phyloP scores from a whole-genome alignment of 2,888 invertebrate genomes.

The Allolobophora icterica region DNA sequence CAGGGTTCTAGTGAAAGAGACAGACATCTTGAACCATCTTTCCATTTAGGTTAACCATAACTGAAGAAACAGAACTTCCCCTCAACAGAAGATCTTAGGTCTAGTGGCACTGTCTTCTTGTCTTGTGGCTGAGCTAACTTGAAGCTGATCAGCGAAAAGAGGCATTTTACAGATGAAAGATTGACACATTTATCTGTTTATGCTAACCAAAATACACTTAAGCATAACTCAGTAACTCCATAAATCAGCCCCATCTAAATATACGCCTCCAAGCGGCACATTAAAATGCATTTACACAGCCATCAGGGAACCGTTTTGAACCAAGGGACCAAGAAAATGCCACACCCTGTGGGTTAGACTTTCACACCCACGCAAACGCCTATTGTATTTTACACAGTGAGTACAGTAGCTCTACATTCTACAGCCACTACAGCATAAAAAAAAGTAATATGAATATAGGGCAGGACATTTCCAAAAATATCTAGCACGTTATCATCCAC shows the following conservation, averaged over 20 bases:
- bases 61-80: background rate
- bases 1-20: too few relatives aligned
- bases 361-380: background rate
- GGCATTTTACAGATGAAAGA: too few relatives aligned
- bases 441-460: background rate
- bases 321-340: conserved; percentile 9
- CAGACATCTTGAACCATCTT: too few relatives aligned
- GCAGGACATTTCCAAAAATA: background rate
- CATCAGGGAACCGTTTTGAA: background rate
- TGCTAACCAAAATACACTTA: too few relatives aligned
- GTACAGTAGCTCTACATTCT: too few relatives aligned
- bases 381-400: too few relatives aligned
- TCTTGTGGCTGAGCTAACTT: too few relatives aligned
- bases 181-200: too few relatives aligned
- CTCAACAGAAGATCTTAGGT: background rate
- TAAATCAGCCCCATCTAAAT: too few relatives aligned
- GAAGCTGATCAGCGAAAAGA: too few relatives aligned
- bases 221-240: too few relatives aligned
- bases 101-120: background rate
- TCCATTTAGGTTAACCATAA: too few relatives aligned
- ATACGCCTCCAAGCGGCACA: background rate
- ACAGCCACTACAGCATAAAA: background rate
- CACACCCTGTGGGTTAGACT: background rate
- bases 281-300: background rate
- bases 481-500: background rate